Base-by-base conservation (phyloP, 2,888 invertebrate species). In the Heliconius cydno region DNA sequence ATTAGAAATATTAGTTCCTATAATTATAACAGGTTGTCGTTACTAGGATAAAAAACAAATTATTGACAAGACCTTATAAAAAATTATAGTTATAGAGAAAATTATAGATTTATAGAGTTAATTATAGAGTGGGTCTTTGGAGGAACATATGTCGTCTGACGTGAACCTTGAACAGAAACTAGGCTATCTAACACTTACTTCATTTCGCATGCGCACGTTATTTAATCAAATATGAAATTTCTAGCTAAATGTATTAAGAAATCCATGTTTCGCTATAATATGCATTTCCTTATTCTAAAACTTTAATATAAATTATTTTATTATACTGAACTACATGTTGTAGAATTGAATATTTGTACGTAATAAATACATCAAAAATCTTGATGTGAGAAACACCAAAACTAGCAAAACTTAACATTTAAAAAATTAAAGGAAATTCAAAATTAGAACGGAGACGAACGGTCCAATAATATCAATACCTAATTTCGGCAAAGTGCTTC, bases 81-180 rank as follows among this genome's bases (percentile, higher is more conserved):
- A 52, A 34, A 73, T 60, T 22, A 60, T 60, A 60, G 7, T n/a
- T n/a, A n/a, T n/a, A n/a, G n/a, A n/a, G n/a, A n/a, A n/a, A n/a
- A n/a, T n/a, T n/a, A n/a, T n/a, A n/a, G n/a, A n/a, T n/a, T n/a
- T n/a, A n/a, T n/a, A n/a, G n/a, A n/a, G n/a, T n/a, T n/a, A n/a
- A n/a, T n/a, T n/a, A n/a, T n/a, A n/a, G n/a, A n/a, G n/a, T n/a
- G n/a, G n/a, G n/a, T n/a, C 68, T 66, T n/a, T 30, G 41, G 22
- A 38, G 38, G 30, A 78, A 67, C 28, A n/a, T 38, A 38, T 41
- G 75, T 38, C 41, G 72, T 68, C 38, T 12, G 72, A 80, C 72
- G 22, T 34, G 46, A 77, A 63, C 81, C 81, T 81, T 81, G 81
- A 79, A 68, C 74, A 70, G 38, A 77, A 80, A 78, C 78, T 80